Base-by-base conservation (phyloP, 1,140 invertebrate genomes). In the Camponotus floridanus region DNA sequence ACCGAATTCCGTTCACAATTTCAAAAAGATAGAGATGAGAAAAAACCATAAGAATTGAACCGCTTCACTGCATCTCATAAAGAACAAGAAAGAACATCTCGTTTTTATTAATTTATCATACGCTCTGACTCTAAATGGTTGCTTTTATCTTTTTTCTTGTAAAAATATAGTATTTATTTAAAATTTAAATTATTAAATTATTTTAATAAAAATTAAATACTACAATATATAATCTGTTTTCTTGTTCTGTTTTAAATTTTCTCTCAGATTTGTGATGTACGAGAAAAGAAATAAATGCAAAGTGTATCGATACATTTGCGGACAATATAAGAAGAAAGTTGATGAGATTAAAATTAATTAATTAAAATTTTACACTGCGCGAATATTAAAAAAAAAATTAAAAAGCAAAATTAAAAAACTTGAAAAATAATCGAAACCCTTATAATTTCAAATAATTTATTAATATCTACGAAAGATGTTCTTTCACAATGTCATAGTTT, bases 1-100 rank as follows among this genome's bases (percentile, higher is more conserved):
- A 81, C 13, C 26, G 13, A 81, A 81, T 81, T 83, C 39, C 57
- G 57, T 74, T 83, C 26, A 51, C 48, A 83, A 13, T 83, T 74
- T 55, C 6, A 3, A 73, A 51, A 8, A 65, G 55, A 59, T 33
- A n/a, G 11, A 21, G 55, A 73, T 33, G 51, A 61, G 36, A 21
- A 26, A 15, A 21, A 39, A 11, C 2, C 2, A 73, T 3, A 39
- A 55, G 70, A 45, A 45, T n/a, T 36, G 67, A 81, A 81, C 21
- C 36, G 15, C n/a, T 26, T 84, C n/a, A 18, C 76, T 33, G 55
- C 26, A 88, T 36, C 45, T 70, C 55, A 45, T 36, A 15, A 48
- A 79, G 18, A 45, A 33, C 42, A 74, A 62, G 36, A 26, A 61
- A 73, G 68, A 36, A 73, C 79, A 81, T 36, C 55, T 81, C 39